phyloP scores from a whole-genome alignment of 2,113 vertebrate genomes.

The Fulica atra region DNA sequence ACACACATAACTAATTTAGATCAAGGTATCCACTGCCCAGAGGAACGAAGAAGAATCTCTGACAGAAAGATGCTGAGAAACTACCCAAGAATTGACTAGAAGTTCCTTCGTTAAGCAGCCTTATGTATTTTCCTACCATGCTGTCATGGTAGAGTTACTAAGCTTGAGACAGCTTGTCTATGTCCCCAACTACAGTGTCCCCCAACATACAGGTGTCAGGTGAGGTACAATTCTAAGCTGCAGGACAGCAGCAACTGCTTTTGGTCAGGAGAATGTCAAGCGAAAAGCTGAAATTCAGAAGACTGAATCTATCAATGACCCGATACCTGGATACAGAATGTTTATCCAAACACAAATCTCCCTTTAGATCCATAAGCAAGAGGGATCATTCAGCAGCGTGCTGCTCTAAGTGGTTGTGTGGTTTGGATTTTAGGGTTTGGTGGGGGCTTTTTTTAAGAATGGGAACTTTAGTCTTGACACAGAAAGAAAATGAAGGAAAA shows the following conservation, averaged over 20 bases:
- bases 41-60: not conserved
- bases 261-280: not conserved
- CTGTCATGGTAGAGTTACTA: not conserved
- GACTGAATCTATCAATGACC: not conserved
- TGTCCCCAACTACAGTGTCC: not conserved
- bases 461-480: not conserved
- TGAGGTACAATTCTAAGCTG: not conserved
- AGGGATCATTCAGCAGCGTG: not conserved
- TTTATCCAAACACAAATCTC: not conserved
- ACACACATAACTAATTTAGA: not conserved
- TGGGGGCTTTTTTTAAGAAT: not conserved
- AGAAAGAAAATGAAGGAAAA: not conserved
- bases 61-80: not conserved
- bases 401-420: not conserved
- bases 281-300: not conserved
- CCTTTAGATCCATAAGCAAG: not conserved
- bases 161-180: too few relatives aligned
- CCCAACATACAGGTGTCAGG: rapidly evolving
- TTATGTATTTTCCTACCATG: not conserved
- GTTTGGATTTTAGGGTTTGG: not conserved
- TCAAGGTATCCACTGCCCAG: not conserved
- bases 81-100: not conserved
- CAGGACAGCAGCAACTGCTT: not conserved
- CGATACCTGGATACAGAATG: not conserved
- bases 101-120: not conserved